Evolutionary conservation across 30 jellyfish, hydroid and myxozoan genomes (phyloP).

Genomic region (Cassiopea xamachana): DNA sequence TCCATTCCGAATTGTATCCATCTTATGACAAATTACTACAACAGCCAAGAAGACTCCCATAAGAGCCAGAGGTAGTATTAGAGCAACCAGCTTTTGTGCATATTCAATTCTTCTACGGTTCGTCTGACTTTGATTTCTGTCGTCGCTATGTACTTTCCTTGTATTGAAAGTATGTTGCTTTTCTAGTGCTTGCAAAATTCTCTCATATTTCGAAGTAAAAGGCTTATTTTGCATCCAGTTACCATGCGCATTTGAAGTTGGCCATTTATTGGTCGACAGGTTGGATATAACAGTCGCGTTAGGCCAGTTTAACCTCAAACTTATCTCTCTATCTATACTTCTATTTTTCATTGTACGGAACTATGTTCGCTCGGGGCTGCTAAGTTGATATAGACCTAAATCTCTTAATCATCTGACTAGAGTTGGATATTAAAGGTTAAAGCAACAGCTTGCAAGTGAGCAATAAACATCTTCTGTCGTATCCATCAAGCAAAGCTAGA

Average conservation of each 20-base stretch:
- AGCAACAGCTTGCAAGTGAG: too few species aligned
- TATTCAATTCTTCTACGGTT: background rate
- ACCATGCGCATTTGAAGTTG: background rate
- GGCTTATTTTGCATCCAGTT: background rate
- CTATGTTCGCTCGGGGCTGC: too few species aligned
- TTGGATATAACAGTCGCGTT: background rate
- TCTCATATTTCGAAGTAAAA: conserved; percentile 49
- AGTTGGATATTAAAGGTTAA: too few species aligned
- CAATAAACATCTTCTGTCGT: too few species aligned
- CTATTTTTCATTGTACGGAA: background rate
- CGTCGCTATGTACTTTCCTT: background rate
- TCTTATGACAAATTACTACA: conserved; percentile 39
- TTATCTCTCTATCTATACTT: background rate
- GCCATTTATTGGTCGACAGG: background rate
- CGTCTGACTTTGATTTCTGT: conserved; percentile 1
- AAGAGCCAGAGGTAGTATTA: conserved; percentile 47
- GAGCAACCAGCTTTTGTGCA: conserved; percentile 8
- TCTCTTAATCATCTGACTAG: too few species aligned
- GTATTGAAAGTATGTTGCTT: background rate
- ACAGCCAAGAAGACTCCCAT: conserved; percentile 34
- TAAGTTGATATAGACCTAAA: too few species aligned
- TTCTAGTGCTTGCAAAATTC: conserved; percentile 27
- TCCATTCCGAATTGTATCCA: conserved; percentile 24
- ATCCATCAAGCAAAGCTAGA: too few species aligned
- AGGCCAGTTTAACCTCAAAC: background rate